Conservation (phyloP, 1,140 invertebrate genomes). For the Metaphire vulgaris region DNA sequence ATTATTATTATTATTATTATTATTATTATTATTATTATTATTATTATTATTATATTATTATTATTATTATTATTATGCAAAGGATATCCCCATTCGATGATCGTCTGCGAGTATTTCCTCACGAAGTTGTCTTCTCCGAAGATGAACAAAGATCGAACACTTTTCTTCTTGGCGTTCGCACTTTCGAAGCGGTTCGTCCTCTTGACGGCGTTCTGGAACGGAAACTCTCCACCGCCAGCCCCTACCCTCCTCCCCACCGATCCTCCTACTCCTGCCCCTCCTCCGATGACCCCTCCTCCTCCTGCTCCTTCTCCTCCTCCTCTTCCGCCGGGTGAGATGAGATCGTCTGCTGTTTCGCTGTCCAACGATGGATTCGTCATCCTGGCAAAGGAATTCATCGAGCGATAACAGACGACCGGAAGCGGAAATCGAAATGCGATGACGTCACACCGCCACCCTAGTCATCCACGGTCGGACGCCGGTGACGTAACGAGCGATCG, state of each 20-base stretch:
- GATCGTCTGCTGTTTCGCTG: not conserved
- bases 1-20: too few species aligned
- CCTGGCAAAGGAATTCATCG: not conserved
- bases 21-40: too few species aligned
- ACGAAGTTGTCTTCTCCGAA: conserved; percentile 96
- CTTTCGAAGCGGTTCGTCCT: not conserved
- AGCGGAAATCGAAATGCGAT: not conserved
- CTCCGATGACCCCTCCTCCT: not conserved
- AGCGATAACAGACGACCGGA: not conserved
- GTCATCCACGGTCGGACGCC: too few species aligned
- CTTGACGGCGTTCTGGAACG: not conserved
- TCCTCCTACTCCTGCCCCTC: not conserved
- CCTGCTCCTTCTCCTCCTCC: not conserved
- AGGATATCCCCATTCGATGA: conserved; percentile 98
- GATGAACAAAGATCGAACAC: conserved; percentile 75
- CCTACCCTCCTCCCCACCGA: not conserved
- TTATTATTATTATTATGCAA: too few species aligned
- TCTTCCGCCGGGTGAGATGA: not conserved
- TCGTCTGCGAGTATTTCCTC: conserved; percentile 91
- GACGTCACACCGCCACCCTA: too few species aligned
- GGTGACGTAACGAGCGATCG: too few species aligned
- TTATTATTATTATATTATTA: too few species aligned
- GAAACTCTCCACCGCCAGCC: not conserved
- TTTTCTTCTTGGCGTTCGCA: not conserved
- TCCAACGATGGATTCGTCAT: not conserved